These are phyloP conservation scores for Andrena hattorfiana DNA, from an alignment of 2,888 invertebrate genomes.

Conservation along the genomic window DNA sequence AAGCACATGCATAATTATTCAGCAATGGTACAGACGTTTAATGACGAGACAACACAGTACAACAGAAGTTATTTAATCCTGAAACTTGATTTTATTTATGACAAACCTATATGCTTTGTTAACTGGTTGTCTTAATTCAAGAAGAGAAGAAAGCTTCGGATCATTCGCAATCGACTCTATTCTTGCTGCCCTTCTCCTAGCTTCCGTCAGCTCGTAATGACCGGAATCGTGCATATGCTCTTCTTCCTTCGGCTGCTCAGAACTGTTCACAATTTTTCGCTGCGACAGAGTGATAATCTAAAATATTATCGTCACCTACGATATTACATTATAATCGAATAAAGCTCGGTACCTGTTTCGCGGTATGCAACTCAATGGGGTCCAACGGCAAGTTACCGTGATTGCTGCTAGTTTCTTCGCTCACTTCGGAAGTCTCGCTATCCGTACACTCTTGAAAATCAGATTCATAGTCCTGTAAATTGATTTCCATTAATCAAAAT, in stretches of 20 bases:
- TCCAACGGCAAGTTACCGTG: constrained; percentile 68
- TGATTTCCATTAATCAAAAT: constrained; percentile 23
- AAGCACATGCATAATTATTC: constrained; percentile 25
- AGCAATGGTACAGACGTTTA: constrained; percentile 25
- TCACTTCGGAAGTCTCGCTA: constrained; percentile 76
- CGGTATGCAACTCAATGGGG: constrained; percentile 77
- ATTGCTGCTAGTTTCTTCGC: constrained; percentile 73
- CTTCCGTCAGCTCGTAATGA: constrained; percentile 82
- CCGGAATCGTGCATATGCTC: constrained; percentile 82
- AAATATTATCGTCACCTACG: constrained; percentile 18
- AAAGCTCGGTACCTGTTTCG: constrained; percentile 72
- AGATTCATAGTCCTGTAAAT: constrained; percentile 85
- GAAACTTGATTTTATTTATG: constrained; percentile 73
- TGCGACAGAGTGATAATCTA: constrained; percentile 27
- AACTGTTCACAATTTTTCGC: constrained; percentile 72
- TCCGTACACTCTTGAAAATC: constrained; percentile 85
- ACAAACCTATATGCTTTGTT: constrained; percentile 78
- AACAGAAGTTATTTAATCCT: constrained; percentile 64
- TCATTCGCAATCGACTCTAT: constrained; percentile 76
- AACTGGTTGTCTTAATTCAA: constrained; percentile 72
- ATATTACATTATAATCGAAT: constrained; percentile 7
- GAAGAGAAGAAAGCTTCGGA: constrained; percentile 65
- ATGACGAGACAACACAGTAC: constrained; percentile 35
- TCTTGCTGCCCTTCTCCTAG: constrained; percentile 80
- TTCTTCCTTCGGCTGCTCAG: constrained; percentile 73